These are phyloP conservation scores for Sceliomorpha sp. DNA, from an alignment of 2,888 invertebrate genomes.

Conservation along the genomic window DNA sequence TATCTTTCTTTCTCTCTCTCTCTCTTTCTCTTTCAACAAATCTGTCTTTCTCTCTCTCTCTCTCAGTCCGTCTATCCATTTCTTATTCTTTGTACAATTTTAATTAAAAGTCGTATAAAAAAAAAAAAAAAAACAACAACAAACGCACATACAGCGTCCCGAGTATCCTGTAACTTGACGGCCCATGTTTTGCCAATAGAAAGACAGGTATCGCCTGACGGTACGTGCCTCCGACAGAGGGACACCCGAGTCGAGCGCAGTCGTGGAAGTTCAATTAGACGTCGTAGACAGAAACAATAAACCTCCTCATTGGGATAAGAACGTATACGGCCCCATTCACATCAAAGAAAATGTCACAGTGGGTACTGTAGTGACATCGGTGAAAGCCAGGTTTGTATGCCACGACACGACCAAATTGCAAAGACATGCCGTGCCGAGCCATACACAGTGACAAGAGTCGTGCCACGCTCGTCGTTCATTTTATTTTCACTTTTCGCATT, in stretches of 20 bases:
- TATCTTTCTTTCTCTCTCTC: conserved; percentile 20
- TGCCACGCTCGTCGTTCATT: conserved; percentile 15
- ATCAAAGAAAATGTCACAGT: conserved; percentile 99
- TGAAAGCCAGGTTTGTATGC: conserved; percentile 98
- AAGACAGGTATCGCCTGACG: conserved; percentile 97
- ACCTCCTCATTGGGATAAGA: conserved; percentile 97
- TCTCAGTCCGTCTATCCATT: conserved; percentile 53
- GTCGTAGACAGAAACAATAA: conserved; percentile 99
- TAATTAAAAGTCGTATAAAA: conserved; percentile 38
- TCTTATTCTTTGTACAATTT: conserved; percentile 37
- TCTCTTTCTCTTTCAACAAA: conserved; percentile 22
- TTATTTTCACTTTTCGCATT: no score
- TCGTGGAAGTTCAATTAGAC: conserved; percentile 98
- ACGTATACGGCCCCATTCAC: conserved; percentile 98
- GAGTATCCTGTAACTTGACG: conserved; percentile 82
- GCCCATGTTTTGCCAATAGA: conserved; percentile 90
- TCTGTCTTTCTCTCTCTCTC: conserved; percentile 47
- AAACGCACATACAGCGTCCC: conserved; percentile 68
- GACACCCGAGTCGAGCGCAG: conserved; percentile 93
- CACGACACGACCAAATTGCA: conserved; percentile 74
- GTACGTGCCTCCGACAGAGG: conserved; percentile 98
- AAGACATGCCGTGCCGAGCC: conserved; percentile 76
- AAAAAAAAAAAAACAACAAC: conserved; percentile 54
- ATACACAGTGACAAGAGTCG: conserved; percentile 67
- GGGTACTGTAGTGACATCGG: conserved; percentile 98